Percentiles rank a stretch among this genome's conserved stretches.
These are phyloP conservation scores for Condylura cristata DNA, from an alignment of 2,113 vertebrate species.

Conservation along the genomic window DNA sequence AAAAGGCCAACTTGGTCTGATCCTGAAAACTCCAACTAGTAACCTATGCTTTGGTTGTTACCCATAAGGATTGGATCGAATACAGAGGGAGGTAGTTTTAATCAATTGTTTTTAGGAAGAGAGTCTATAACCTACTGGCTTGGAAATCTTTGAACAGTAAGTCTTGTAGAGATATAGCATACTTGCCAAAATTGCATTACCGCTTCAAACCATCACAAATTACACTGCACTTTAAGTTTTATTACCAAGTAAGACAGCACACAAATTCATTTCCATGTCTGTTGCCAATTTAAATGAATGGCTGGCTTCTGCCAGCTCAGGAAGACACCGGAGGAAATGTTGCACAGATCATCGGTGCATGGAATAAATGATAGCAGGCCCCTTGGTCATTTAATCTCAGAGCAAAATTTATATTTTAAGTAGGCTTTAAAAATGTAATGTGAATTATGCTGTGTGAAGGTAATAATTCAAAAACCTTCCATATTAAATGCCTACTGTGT, in stretches of 20 bases:
- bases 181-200: constrained; percentile 79
- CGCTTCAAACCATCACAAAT: constrained; percentile 77
- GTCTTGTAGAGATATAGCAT: constrained; percentile 73
- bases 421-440: constrained; percentile 72
- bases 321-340: constrained; percentile 72
- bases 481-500: constrained; percentile 67
- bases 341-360: constrained; percentile 70
- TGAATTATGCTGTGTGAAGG: constrained; percentile 59
- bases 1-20: constrained; percentile 20
- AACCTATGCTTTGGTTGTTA: constrained; percentile 48
- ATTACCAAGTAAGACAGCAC: constrained; percentile 77
- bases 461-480: constrained; percentile 65
- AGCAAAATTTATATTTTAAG: constrained; percentile 77
- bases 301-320: constrained; percentile 74
- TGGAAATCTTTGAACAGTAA: constrained; percentile 74
- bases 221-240: constrained; percentile 78
- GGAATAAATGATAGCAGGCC: constrained; percentile 72
- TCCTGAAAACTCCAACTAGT: constrained; percentile 57
- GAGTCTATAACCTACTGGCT: constrained; percentile 67
- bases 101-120: constrained; percentile 74
- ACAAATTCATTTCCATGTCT: constrained; percentile 79
- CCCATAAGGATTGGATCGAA: constrained; percentile 44
- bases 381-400: constrained; percentile 74
- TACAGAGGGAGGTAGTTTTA: constrained; percentile 61
- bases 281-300: constrained; percentile 80